phyloP scores from a whole-genome alignment of 2,113 vertebrate genomes.

The Hippocampus abdominalis region DNA sequence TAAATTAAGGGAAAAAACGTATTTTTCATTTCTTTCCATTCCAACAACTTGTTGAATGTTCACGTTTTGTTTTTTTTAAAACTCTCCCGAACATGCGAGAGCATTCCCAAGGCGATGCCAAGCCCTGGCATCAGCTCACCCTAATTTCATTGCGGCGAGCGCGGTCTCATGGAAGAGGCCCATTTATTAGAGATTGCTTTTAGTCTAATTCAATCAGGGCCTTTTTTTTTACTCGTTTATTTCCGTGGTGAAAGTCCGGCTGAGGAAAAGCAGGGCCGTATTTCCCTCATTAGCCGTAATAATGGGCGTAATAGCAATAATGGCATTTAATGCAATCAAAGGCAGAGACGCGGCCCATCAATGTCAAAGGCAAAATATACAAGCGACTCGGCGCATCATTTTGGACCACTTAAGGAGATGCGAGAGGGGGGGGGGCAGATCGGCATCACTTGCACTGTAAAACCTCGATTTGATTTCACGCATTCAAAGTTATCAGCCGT shows the following conservation, averaged over 20 bases:
- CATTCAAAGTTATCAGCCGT: background rate
- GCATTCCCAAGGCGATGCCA: conserved; percentile 1
- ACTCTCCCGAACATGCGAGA: background rate
- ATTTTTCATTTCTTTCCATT: background rate
- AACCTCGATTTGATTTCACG: background rate
- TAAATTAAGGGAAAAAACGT: background rate
- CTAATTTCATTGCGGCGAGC: conserved; percentile 12
- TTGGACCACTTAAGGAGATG: background rate
- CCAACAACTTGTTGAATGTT: background rate
- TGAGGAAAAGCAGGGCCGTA: conserved; percentile 17
- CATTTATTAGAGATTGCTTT: conserved; percentile 21
- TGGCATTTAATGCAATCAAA: conserved; percentile 13
- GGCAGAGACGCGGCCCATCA: conserved; percentile 9
- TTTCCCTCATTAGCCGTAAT: conserved; percentile 19
- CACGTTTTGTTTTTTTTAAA: background rate
- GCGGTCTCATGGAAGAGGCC: conserved; percentile 9
- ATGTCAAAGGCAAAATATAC: conserved; percentile 4
- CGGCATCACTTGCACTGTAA: background rate
- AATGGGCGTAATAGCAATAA: conserved; percentile 13
- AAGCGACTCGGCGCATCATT: background rate
- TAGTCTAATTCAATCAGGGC: conserved; percentile 13
- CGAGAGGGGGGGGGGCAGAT: background rate
- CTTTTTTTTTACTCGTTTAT: conserved; percentile 13
- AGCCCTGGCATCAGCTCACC: conserved; percentile 10
- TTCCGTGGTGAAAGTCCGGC: conserved; percentile 11